Conservation (phyloP, 64 coral and sea anemone genomes). For the Pachyseris speciosa region DNA sequence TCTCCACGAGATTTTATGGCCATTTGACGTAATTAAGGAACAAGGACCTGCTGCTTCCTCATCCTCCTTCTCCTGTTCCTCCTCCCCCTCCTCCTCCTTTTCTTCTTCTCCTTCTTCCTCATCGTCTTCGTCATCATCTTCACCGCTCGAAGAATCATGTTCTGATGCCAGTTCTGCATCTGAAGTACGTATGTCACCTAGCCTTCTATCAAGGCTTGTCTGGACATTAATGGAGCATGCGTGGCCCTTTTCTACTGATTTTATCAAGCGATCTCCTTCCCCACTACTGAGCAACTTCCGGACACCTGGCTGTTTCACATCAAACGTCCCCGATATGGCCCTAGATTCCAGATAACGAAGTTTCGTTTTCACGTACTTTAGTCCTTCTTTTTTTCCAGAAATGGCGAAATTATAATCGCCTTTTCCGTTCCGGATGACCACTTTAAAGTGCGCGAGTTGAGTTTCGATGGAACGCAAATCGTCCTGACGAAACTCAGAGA, state of each 20-base stretch:
- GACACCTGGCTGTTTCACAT: conserved; percentile 44
- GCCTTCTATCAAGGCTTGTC: not conserved
- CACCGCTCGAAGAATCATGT: not conserved
- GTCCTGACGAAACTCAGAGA: too few relatives aligned
- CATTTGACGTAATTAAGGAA: not conserved
- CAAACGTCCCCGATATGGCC: not conserved
- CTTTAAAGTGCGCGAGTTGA: not conserved
- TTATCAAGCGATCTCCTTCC: conserved; percentile 24
- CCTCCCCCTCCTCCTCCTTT: not conserved
- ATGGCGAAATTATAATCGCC: not conserved
- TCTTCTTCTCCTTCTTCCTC: not conserved
- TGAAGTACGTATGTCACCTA: not conserved
- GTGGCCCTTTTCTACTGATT: too few relatives aligned
- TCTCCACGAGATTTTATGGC: not conserved
- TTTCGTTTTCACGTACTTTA: not conserved
- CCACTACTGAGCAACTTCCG: conserved; percentile 1
- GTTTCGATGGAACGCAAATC: too few relatives aligned
- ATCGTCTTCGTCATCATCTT: not conserved
- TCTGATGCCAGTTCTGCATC: not conserved
- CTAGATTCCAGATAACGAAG: not conserved
- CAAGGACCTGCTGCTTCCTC: not conserved
- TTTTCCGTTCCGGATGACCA: not conserved
- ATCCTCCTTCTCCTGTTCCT: too few relatives aligned
- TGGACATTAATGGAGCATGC: conserved; percentile 2
- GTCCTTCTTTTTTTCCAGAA: conserved; percentile 10